phyloP scores from a whole-genome alignment of 2,797 vertebrate species.

The Heterohyrax brucei region DNA sequence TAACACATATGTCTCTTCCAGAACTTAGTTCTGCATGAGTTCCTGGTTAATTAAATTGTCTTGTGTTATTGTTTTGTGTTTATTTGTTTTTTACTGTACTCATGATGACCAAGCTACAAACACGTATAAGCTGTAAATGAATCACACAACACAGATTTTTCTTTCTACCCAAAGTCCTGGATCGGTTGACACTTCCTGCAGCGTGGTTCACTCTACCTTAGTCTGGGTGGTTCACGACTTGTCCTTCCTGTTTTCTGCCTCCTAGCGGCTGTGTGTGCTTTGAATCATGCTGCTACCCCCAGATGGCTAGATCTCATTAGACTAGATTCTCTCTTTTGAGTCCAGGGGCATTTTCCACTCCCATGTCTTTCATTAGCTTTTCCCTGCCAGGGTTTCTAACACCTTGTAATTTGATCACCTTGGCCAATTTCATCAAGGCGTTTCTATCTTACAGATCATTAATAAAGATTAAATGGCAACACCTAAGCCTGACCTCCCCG shows the following conservation, averaged over 20 bases:
- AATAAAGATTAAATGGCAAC: slow-evolving; percentile 65
- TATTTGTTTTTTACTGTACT: slow-evolving; percentile 20
- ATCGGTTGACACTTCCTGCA: neutral
- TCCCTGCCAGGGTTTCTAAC: slow-evolving; percentile 53
- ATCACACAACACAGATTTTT: slow-evolving; percentile 42
- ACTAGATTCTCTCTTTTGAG: slow-evolving; percentile 31
- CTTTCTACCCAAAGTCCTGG: slow-evolving; percentile 27
- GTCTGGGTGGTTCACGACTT: neutral
- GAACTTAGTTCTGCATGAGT: neutral
- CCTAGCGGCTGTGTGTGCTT: neutral
- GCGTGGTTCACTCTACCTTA: neutral
- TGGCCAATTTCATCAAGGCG: slow-evolving; percentile 61
- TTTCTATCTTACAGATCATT: slow-evolving; percentile 67
- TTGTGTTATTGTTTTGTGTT: no score
- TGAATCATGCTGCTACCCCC: neutral
- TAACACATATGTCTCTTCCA: neutral
- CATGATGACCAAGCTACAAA: neutral
- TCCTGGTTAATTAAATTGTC: neutral
- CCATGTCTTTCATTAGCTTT: slow-evolving; percentile 58
- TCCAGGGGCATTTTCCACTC: slow-evolving; percentile 3
- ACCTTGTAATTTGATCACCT: slow-evolving; percentile 57
- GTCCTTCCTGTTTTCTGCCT: slow-evolving; percentile 60
- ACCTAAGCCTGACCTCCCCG: slow-evolving; percentile 37
- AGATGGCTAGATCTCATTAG: neutral
- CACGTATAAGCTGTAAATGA: neutral